A percentile compares a stretch with the other conserved stretches of the same genome.
These are phyloP conservation scores for Drosophila cardini DNA, from an alignment of 1,140 invertebrate genomes.

Conservation along the genomic window DNA sequence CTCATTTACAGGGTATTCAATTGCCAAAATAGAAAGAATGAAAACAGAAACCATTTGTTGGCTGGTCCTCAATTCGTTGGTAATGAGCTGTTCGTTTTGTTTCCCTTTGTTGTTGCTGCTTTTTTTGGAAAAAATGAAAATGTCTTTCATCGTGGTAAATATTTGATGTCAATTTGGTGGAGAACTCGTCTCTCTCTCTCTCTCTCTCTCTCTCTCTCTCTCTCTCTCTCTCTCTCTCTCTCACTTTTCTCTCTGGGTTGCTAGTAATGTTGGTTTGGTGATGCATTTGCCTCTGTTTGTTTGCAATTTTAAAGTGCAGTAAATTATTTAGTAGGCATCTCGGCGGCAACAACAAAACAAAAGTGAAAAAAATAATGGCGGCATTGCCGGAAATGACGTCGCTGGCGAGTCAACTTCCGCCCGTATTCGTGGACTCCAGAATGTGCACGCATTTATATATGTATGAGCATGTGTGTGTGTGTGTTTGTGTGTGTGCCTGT, in stretches of 20 bases:
- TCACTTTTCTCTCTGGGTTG: not conserved
- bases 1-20: not conserved
- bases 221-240: constrained; percentile 14
- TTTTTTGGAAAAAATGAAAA: constrained; percentile 56
- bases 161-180: constrained; percentile 62
- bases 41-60: constrained; percentile 65
- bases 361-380: constrained; percentile 34
- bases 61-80: constrained; percentile 63
- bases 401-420: constrained; percentile 73
- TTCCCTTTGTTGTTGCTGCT: constrained; percentile 26
- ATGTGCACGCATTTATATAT: constrained; percentile 36
- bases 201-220: constrained; percentile 26
- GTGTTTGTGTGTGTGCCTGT: too few species aligned
- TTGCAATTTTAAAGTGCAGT: constrained; percentile 72
- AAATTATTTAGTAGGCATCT: constrained; percentile 74
- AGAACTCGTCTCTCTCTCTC: constrained; percentile 27
- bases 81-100: constrained; percentile 59
- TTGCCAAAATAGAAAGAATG: constrained; percentile 56
- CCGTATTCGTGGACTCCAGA: constrained; percentile 18
- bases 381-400: constrained; percentile 65
- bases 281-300: constrained; percentile 33
- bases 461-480: too few species aligned
- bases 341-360: constrained; percentile 40
- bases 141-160: constrained; percentile 74
- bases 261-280: constrained; percentile 26